Conservation (phyloP, 2,888 invertebrate genomes). For the Microctonus brassicae region DNA sequence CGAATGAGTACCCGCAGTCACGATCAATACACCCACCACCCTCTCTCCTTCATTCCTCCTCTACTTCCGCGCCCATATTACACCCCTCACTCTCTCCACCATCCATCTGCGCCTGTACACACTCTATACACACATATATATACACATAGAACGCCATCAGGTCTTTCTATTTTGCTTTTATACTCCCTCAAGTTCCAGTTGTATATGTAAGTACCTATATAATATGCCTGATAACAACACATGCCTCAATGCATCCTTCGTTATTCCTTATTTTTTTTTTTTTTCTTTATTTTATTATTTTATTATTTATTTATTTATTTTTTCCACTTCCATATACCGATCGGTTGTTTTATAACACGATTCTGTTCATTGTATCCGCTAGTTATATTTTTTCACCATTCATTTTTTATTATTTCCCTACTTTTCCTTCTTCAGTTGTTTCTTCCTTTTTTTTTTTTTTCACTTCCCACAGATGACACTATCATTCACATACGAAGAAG, state of each 20-base stretch:
- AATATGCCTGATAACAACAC: conserved; percentile 32
- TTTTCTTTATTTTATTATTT: background rate
- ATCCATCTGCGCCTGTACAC: too few species aligned
- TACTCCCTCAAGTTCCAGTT: conserved; percentile 11
- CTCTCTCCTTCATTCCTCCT: conserved; percentile 24
- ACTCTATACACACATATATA: too few species aligned
- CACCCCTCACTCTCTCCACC: too few species aligned
- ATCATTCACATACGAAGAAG: conserved; percentile 26
- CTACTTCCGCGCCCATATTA: background rate
- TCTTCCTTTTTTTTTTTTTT: conserved; percentile 12
- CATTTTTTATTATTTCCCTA: background rate
- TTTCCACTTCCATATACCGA: background rate
- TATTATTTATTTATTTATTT: background rate
- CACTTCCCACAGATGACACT: background rate
- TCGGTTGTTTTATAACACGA: background rate
- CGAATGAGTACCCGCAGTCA: conserved; percentile 56
- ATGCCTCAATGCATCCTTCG: conserved; percentile 25
- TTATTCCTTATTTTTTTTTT: background rate
- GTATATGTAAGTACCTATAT: conserved; percentile 24
- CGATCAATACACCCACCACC: conserved; percentile 60
- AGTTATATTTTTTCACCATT: background rate
- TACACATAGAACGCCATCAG: too few species aligned
- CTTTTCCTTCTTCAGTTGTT: background rate
- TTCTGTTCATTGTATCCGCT: background rate
- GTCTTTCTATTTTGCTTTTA: conserved; percentile 28